Percentiles rank a stretch among this genome's conserved stretches.
These are phyloP conservation scores for Orthonychiurus folsomi DNA, from an alignment of 2,888 invertebrate species.

Conservation along the genomic window DNA sequence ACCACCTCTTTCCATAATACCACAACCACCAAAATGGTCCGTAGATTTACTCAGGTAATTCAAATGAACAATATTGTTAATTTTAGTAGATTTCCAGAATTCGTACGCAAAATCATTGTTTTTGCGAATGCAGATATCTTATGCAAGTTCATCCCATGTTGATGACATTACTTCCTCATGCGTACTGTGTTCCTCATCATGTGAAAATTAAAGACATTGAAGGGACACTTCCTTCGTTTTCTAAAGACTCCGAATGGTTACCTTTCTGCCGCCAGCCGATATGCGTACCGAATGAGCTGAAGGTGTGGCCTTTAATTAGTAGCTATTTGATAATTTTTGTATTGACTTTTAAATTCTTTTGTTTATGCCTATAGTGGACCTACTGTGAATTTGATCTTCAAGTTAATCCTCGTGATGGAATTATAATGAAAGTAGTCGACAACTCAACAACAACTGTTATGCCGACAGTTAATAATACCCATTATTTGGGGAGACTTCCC, in stretches of 20 bases:
- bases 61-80: no score
- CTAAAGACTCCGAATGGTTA: conserved; percentile 16
- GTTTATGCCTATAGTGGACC: conserved; percentile 13
- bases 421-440: conserved; percentile 21
- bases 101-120: no score
- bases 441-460: conserved; percentile 18
- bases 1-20: conserved; percentile 15
- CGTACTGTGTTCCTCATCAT: conserved; percentile 19
- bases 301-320: no score
- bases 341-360: no score
- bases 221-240: conserved; percentile 15
- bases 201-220: conserved; percentile 22
- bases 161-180: conserved; percentile 18
- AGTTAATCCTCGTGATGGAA: conserved; percentile 15
- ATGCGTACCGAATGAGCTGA: conserved; percentile 11
- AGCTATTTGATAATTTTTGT: no score
- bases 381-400: conserved; percentile 21
- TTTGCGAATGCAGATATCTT: conserved; percentile 15
- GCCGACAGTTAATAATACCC: background rate
- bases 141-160: conserved; percentile 18
- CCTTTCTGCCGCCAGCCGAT: conserved; percentile 20
- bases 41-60: conserved; percentile 18
- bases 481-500: conserved; percentile 17
- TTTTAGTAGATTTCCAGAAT: no score
- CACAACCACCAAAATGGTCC: conserved; percentile 24